These are phyloP conservation scores for Matsumyia berberina DNA, from an alignment of 2,888 invertebrate species.

Conservation along the genomic window DNA sequence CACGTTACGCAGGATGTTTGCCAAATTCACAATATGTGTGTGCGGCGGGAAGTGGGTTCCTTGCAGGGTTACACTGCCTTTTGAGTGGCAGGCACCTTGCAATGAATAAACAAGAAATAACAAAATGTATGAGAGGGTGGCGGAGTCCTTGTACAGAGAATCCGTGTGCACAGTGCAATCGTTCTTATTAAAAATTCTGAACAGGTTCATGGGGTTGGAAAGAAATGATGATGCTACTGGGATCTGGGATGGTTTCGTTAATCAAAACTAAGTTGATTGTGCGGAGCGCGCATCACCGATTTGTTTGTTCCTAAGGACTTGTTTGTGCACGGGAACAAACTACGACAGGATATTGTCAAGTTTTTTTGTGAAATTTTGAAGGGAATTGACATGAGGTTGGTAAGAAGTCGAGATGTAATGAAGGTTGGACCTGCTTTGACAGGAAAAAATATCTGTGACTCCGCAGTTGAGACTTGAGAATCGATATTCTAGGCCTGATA, in stretches of 20 bases:
- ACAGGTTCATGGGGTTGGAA: constrained; percentile 61
- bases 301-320: constrained; percentile 47
- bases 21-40: constrained; percentile 66
- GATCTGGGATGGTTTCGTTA: constrained; percentile 51
- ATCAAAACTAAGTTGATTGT: constrained; percentile 66
- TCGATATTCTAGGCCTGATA: too few species aligned
- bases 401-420: too few species aligned
- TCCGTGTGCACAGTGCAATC: constrained; percentile 24
- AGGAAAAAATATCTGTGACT: too few species aligned
- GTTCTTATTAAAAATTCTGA: constrained; percentile 67
- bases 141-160: constrained; percentile 1
- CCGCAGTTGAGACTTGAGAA: too few species aligned
- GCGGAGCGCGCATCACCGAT: constrained; percentile 13
- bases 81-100: constrained; percentile 69
- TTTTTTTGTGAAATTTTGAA: constrained; percentile 17
- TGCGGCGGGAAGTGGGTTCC: constrained; percentile 44
- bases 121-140: constrained; percentile 10
- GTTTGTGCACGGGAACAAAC: constrained; percentile 12
- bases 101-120: constrained; percentile 10
- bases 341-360: constrained; percentile 23
- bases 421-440: too few species aligned
- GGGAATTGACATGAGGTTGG: too few species aligned
- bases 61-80: constrained; percentile 29
- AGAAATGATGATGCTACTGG: constrained; percentile 37
- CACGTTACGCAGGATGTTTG: constrained; percentile 60